These are phyloP conservation scores for Rhinatrema bivittatum DNA, from an alignment of 2,797 vertebrate species.

Conservation along the genomic window DNA sequence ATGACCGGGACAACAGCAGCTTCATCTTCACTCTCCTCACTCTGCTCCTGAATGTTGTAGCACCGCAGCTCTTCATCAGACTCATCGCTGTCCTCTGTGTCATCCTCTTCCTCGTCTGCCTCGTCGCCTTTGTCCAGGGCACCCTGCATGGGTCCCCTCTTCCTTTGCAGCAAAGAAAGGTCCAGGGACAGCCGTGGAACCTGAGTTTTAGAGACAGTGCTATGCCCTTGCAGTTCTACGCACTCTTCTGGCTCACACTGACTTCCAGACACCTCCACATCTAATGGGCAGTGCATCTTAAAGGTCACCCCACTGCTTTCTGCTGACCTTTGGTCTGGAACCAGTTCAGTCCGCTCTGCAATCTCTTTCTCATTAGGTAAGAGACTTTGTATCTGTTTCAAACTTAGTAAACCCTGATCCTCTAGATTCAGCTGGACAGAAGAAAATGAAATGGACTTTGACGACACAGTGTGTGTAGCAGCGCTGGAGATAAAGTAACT, in stretches of 20 bases:
- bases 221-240: conserved; percentile 46
- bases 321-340: no score
- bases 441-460: conserved; percentile 40
- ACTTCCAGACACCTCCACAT: no score
- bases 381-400: no score
- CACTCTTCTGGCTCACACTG: conserved; percentile 38
- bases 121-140: conserved; percentile 33
- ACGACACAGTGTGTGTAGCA: not conserved
- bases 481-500: not conserved
- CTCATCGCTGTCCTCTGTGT: conserved; percentile 73
- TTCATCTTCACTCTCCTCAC: conserved; percentile 87
- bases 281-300: no score
- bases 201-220: conserved; percentile 36
- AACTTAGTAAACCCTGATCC: no score
- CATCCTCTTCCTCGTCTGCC: conserved; percentile 65
- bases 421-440: not conserved
- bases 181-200: conserved; percentile 3
- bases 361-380: no score
- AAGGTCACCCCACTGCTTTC: no score
- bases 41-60: conserved; percentile 78
- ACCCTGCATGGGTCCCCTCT: not conserved
- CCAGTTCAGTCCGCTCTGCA: no score
- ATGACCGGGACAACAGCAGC: conserved; percentile 70
- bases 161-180: not conserved
- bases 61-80: conserved; percentile 74